phyloP scores from a whole-genome alignment of 2,888 invertebrate genomes.

The Sesamia inferens region DNA sequence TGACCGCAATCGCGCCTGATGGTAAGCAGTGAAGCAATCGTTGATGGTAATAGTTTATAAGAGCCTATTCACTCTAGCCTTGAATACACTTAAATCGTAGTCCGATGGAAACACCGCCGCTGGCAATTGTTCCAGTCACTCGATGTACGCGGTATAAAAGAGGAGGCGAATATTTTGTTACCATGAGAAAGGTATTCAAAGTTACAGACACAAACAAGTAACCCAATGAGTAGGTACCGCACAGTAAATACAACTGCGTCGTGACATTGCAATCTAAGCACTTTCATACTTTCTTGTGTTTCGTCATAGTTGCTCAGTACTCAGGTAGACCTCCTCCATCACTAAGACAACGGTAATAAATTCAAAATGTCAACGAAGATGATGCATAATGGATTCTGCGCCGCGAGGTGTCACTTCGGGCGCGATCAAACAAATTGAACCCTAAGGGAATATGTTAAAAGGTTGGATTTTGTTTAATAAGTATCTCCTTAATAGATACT shows the following conservation, averaged over 20 bases:
- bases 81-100: too few relatives aligned
- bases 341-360: constrained; percentile 83
- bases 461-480: constrained; percentile 25
- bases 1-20: too few relatives aligned
- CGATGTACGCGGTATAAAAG: too few relatives aligned
- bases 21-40: too few relatives aligned
- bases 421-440: constrained; percentile 53
- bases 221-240: constrained; percentile 32
- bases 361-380: constrained; percentile 86
- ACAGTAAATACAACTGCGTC: constrained; percentile 42
- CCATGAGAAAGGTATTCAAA: constrained; percentile 28
- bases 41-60: too few relatives aligned
- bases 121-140: too few relatives aligned
- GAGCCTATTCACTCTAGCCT: too few relatives aligned
- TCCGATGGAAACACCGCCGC: too few relatives aligned
- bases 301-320: constrained; percentile 58
- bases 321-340: constrained; percentile 79
- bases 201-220: constrained; percentile 52
- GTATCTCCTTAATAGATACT: not conserved
- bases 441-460: constrained; percentile 27
- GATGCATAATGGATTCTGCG: constrained; percentile 83
- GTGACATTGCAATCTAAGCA: constrained; percentile 64
- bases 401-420: constrained; percentile 75
- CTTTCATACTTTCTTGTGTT: constrained; percentile 68
- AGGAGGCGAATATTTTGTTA: too few relatives aligned